These are phyloP conservation scores for Yponomeuta evonymella DNA, from an alignment of 2,888 invertebrate genomes.

Conservation along the genomic window DNA sequence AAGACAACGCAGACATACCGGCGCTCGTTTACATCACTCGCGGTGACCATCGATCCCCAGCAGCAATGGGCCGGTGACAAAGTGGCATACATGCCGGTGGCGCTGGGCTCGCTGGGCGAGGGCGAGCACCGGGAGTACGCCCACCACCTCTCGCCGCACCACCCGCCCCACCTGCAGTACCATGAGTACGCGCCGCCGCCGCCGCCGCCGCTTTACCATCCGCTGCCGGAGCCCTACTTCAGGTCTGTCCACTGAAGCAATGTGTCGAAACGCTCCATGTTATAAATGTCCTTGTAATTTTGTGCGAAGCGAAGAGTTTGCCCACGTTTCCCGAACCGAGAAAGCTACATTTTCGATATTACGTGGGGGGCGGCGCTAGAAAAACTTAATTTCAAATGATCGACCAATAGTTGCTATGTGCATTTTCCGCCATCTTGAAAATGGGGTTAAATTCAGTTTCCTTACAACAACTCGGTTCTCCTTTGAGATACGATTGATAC, in stretches of 20 bases:
- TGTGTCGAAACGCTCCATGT: not conserved
- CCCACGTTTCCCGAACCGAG: too few species aligned
- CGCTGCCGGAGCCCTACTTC: conserved; percentile 63
- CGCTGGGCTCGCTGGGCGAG: conserved; percentile 80
- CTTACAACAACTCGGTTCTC: too few species aligned
- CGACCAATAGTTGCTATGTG: too few species aligned
- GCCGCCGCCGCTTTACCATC: conserved; percentile 69
- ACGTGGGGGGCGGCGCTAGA: too few species aligned
- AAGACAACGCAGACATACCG: not conserved
- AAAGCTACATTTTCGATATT: too few species aligned
- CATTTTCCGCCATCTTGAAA: too few species aligned
- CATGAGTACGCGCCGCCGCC: conserved; percentile 78
- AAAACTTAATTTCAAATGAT: too few species aligned
- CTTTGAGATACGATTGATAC: too few species aligned
- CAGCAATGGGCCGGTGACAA: conserved; percentile 76
- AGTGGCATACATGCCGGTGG: conserved; percentile 80
- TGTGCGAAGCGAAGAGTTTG: too few species aligned
- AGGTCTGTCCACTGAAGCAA: conserved; percentile 38
- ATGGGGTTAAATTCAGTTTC: too few species aligned
- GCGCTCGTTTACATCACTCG: conserved; percentile 11
- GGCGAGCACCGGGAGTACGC: conserved; percentile 74
- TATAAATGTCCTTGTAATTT: too few species aligned
- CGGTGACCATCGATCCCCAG: conserved; percentile 24
- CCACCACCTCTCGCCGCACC: conserved; percentile 69
- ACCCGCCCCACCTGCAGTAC: conserved; percentile 60